Evolutionary conservation across 2,113 vertebrate species (phyloP).

Genomic region (Antechinus flavipes): DNA sequence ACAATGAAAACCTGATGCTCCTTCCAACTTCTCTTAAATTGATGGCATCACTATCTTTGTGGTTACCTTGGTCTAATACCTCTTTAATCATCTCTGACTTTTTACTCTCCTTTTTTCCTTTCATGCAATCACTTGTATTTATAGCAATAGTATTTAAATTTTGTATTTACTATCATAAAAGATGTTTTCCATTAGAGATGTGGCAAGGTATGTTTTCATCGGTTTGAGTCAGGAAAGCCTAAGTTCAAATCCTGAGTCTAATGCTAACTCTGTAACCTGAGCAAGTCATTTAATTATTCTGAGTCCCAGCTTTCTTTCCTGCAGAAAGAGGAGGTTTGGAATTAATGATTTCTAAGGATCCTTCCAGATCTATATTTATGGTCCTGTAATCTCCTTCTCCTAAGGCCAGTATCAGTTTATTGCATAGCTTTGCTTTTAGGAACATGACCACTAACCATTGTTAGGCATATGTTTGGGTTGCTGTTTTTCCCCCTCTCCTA

Average conservation of each 20-base stretch:
- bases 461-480: not conserved
- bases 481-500: not conserved
- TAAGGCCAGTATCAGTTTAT: not conserved
- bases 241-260: not conserved
- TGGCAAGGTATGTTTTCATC: not conserved
- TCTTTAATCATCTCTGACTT: not conserved
- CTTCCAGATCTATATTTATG: not conserved
- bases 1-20: not conserved
- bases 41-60: not conserved
- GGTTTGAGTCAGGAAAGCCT: not conserved
- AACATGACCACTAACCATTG: not conserved
- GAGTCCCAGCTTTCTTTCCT: not conserved
- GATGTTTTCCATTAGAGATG: not conserved
- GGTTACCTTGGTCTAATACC: not conserved
- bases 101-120: not conserved
- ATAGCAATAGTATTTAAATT: not conserved
- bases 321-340: not conserved
- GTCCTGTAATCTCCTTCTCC: not conserved
- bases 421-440: not conserved
- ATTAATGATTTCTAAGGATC: not conserved
- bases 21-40: not conserved
- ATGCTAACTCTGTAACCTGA: not conserved
- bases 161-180: not conserved
- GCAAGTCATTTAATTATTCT: not conserved
- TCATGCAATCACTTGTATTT: not conserved